Evolutionary conservation across 2,888 invertebrate genomes (phyloP), one percentile per base, ranked within the genome.

Genomic region (Tachina lurida): DNA sequence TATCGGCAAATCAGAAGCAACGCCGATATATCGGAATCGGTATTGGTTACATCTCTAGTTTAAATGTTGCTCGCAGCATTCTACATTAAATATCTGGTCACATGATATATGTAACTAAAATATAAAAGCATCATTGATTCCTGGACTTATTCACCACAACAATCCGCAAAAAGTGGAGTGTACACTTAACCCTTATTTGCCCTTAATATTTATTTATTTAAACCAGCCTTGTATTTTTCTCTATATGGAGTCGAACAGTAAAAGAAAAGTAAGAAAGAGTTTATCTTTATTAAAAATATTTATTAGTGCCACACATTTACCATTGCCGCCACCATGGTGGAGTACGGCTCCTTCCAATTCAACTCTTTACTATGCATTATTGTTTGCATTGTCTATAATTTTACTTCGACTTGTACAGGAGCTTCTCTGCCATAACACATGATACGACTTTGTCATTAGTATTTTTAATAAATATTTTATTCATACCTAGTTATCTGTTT

Each of bases 401-500:
- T 85, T 82, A 63, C 56, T 65, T 79, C 75, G 75, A 71, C 85
- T 85, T 82, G 78, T 79, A 79, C 85, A 75, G 85, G 82, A 85
- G 85, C 85, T 78, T 56, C 54, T 56, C 79, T 15, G 43, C 74
- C 58, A 49, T 60, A 85, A 74, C 78, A 74, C 78, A 82, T 74
- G 81, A 82, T 85, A 85, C 78, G 82, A 82, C 79, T 78, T 82
- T 82, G 81, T 78, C 82, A 85, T 85, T 78, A 85, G 78, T 65
- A 56, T 73, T 47, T 71, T 63, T 81, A 67, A 76, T 74, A 75
- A 75, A 56, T 63, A 41, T 65, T 80, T 80, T 65, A 73, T 82
- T 76, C 75, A 70, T 63, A 45, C 63, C 39, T 17, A 65, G 43
- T 45, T 41, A 71, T 76, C 54, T 13, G 47, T 43, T 65, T 74